These are phyloP conservation scores for Scaptomyza reducta DNA, from an alignment of 2,888 invertebrate genomes.

Conservation along the genomic window DNA sequence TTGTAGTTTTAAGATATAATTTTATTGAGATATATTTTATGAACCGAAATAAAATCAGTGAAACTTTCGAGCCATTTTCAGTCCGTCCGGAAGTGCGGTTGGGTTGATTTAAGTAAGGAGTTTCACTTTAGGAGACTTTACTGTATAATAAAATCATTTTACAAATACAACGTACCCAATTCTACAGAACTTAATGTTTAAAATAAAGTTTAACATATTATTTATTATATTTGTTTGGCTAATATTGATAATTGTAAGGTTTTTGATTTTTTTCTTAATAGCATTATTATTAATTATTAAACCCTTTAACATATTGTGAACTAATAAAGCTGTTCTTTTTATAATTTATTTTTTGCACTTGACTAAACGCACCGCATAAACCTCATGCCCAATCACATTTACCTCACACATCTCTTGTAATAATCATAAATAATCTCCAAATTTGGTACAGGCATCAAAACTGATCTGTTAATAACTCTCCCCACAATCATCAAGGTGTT, in stretches of 20 bases:
- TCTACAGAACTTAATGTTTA: too few species aligned
- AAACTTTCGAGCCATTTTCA: too few species aligned
- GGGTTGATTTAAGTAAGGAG: too few species aligned
- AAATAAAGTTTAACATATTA: too few species aligned
- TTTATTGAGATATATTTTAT: too few species aligned
- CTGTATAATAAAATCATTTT: too few species aligned
- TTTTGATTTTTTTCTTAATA: background rate
- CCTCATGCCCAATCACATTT: background rate
- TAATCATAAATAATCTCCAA: background rate
- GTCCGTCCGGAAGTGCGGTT: too few species aligned
- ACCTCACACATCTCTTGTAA: slow-evolving; percentile 9
- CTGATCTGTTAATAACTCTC: slow-evolving; percentile 34
- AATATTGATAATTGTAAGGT: background rate
- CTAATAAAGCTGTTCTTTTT: background rate
- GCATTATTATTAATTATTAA: background rate
- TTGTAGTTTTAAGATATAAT: too few species aligned
- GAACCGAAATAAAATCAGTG: too few species aligned
- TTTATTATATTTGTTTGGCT: too few species aligned
- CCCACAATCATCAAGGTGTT: slow-evolving; percentile 84
- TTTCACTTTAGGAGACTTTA: too few species aligned
- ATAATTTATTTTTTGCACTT: background rate
- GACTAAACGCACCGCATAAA: slow-evolving; percentile 2
- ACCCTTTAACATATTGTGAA: background rate
- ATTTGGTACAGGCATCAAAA: slow-evolving; percentile 14
- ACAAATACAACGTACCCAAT: too few species aligned